A percentile compares a stretch with the other conserved stretches of the same genome.
These are phyloP conservation scores for Morus bassanus DNA, from an alignment of 2,797 vertebrate species.

Conservation along the genomic window DNA sequence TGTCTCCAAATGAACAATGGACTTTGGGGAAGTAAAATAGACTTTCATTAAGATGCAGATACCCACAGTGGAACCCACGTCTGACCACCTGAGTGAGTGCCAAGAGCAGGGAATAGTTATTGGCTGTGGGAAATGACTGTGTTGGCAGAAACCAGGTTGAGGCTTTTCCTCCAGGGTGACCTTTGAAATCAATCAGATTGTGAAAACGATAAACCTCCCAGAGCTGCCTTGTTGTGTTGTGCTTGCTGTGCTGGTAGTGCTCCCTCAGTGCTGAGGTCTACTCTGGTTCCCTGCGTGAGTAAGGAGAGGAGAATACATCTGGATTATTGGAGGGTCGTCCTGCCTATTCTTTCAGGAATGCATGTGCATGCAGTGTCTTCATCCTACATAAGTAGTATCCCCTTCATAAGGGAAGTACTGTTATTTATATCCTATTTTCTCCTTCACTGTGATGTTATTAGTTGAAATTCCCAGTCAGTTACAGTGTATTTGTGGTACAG, in stretches of 20 bases:
- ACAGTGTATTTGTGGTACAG: background rate
- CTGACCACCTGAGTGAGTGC: slow-evolving; percentile 16
- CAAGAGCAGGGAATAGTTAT: slow-evolving; percentile 27
- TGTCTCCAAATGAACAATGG: background rate
- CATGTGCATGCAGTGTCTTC: background rate
- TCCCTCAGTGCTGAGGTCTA: background rate
- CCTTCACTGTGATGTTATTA: background rate
- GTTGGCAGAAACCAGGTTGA: slow-evolving; percentile 31
- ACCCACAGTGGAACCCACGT: background rate
- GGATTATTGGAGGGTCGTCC: background rate
- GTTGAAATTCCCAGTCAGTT: background rate
- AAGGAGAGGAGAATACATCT: background rate
- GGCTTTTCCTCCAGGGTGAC: slow-evolving; percentile 41
- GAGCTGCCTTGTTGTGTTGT: background rate
- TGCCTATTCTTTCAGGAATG: background rate
- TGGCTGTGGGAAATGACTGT: background rate
- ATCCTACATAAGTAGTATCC: background rate
- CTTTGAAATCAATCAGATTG: slow-evolving; percentile 40
- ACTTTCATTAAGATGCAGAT: slow-evolving; percentile 13
- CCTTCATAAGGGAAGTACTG: background rate
- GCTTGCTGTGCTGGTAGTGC: background rate
- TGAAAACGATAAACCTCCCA: background rate
- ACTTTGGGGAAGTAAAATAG: background rate
- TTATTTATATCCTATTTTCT: background rate
- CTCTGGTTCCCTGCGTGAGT: background rate